Evolutionary conservation across 2,797 vertebrate genomes (phyloP), one percentile per base, ranked within the genome.

Genomic region (Ispidina picta): DNA sequence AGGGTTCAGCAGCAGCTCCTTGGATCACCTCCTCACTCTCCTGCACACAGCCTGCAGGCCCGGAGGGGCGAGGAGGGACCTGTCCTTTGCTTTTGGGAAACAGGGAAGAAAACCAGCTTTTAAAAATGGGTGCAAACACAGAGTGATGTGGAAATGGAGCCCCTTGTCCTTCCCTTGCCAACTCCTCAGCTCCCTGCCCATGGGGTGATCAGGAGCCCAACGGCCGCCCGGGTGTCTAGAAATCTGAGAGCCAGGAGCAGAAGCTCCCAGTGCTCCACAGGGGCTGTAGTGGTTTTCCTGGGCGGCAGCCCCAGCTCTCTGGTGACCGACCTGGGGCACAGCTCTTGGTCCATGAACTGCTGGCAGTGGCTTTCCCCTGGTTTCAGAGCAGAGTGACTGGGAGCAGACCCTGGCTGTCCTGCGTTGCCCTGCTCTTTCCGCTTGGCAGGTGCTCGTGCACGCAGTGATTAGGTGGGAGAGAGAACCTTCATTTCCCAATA

Each of bases 151-250:
- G 62, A 23, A 79, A 73, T 13, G n/a, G 28, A 41, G 71, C 29
- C 66, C 58, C 33, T 25, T 72, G 28, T 10, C 75, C 68, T 69
- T 79, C 52, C 83, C 68, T 52, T 29, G 54, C 44, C 79, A 31
- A 8, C 29, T 43, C 31, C 2, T 44, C 66, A 12, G 81, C 55
- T 11, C 23, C 75, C 28, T 8, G 14, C 2, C 49, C 55, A 8
- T n/a, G 56, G 1, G 64, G 35, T 12, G 49, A 71, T 0, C 1
- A 37, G 55, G 64, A 51, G n/a, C 48, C 76, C 5, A 0, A 7
- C 3, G 0, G 43, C 49, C 4, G 0, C 56, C 8, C 31, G 5
- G 6, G 10, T 5, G 1, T 4, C 9, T 52, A 28, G 74, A 21
- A 71, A 72, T 10, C 15, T 22, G 3, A 41, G 64, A 76, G n/a